Evolutionary conservation across 2,797 vertebrate genomes (phyloP).

Genomic region (Mionectes olivaceus): DNA sequence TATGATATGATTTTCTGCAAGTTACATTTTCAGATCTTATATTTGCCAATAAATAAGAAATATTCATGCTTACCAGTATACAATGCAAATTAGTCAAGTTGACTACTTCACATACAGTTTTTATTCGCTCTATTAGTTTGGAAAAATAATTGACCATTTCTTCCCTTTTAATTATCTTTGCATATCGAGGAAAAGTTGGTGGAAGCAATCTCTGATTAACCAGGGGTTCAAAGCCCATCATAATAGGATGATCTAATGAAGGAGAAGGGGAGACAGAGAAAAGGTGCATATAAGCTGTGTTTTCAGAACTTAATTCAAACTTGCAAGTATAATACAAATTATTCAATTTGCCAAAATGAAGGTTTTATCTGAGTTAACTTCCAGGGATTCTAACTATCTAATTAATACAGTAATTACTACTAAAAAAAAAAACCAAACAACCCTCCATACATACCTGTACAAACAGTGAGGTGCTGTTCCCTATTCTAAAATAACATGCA

Average conservation of each 20-base stretch:
- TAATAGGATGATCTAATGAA: conserved; percentile 93
- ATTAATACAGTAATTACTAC: background rate
- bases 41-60: background rate
- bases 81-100: conserved; percentile 96
- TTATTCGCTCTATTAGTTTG: conserved; percentile 96
- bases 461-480: background rate
- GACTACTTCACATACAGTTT: conserved; percentile 96
- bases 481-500: background rate
- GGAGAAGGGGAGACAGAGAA: background rate
- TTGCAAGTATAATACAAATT: background rate
- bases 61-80: conserved; percentile 88
- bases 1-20: background rate
- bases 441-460: background rate
- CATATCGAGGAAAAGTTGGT: conserved; percentile 97
- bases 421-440: background rate
- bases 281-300: background rate
- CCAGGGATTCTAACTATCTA: background rate
- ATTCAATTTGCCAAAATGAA: background rate
- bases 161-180: conserved; percentile 98
- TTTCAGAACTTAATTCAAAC: background rate
- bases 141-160: conserved; percentile 98
- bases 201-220: conserved; percentile 98
- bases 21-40: background rate
- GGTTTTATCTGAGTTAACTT: background rate
- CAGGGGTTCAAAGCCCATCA: conserved; percentile 99